Conservation (phyloP, 2,888 invertebrate species). For the Liodrosophila aerea region DNA sequence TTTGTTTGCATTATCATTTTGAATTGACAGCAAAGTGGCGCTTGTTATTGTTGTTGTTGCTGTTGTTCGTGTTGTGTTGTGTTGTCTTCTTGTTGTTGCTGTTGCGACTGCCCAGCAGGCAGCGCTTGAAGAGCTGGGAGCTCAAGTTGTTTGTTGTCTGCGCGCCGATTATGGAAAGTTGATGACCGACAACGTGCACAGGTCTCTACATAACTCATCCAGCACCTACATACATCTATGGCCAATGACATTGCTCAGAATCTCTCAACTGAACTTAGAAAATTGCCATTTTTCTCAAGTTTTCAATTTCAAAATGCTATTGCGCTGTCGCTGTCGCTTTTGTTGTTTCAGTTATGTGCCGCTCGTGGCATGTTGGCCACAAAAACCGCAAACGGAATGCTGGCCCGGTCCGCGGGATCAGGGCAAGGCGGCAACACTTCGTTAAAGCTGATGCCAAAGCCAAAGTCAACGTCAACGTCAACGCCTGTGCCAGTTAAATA, state of each 20-base stretch:
- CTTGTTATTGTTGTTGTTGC: constrained; percentile 72
- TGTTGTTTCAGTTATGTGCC: constrained; percentile 54
- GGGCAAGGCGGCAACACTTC: constrained; percentile 65
- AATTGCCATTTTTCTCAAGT: constrained; percentile 59
- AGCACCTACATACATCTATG: neutral
- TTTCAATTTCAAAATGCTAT: constrained; percentile 63
- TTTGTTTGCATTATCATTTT: constrained; percentile 82
- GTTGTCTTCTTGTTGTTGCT: constrained; percentile 14
- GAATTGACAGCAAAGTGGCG: constrained; percentile 82
- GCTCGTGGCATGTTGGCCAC: constrained; percentile 61
- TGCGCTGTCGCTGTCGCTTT: constrained; percentile 31
- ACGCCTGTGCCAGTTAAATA: constrained; percentile 74
- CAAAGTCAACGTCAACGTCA: constrained; percentile 69
- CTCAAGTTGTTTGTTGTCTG: constrained; percentile 75
- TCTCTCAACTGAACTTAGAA: constrained; percentile 37
- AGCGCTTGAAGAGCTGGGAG: constrained; percentile 31
- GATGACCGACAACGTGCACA: constrained; percentile 56
- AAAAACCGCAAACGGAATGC: constrained; percentile 73
- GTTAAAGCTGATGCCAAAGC: constrained; percentile 61
- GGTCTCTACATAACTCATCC: neutral
- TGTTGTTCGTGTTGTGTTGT: constrained; percentile 27
- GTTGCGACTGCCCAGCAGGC: constrained; percentile 55
- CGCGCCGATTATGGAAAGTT: constrained; percentile 76
- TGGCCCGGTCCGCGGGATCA: constrained; percentile 24
- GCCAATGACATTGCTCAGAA: neutral